Evolutionary conservation across 2,113 vertebrate genomes (phyloP), one percentile per base, ranked within the genome.

Genomic region (Solea solea): DNA sequence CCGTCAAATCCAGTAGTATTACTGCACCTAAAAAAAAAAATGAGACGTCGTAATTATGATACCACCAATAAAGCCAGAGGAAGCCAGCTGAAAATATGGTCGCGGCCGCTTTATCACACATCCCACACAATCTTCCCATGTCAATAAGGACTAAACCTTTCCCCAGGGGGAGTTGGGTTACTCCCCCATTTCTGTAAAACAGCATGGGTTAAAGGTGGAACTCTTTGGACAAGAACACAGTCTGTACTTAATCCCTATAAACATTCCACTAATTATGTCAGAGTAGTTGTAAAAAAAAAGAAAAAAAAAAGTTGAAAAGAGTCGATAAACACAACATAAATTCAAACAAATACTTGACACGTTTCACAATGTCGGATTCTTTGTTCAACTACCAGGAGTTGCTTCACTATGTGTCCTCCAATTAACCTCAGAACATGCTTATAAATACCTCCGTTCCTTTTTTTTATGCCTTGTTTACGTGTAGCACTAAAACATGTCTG

Each of bases 71-170:
- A 15, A 16, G 48, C 51, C 9, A 13, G 39, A 21, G 39, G 42
- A 21, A 44, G 42, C 3, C 11, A 45, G 9, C 6, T 9, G 41
- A 3, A 6, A 45, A 5, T 14, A 78, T 48, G 48, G 25, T 4
- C 42, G 42, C 14, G 54, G 70, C 16, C 34, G 66, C 51, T 40
- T 58, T 5, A 68, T 80, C 39, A 45, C 27, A 54, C 70, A 67
- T 70, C 72, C 81, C 72, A 72, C 84, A 72, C 45, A 82, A 69
- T 40, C 64, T 85, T 92, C 85, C 78, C 88, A 90, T 80, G 78
- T 77, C 15, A 14, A 41, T n/a, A 4, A 66, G 54, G 81, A 74
- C 64, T 61, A 13, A 69, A 57, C 21, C 44, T 61, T 50, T 64
- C 69, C 46, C 65, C 3, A 8, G 72, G 62, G 70, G 62, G 69